Conservation (phyloP, 2,888 invertebrate genomes). For the Microplitis manilae region DNA sequence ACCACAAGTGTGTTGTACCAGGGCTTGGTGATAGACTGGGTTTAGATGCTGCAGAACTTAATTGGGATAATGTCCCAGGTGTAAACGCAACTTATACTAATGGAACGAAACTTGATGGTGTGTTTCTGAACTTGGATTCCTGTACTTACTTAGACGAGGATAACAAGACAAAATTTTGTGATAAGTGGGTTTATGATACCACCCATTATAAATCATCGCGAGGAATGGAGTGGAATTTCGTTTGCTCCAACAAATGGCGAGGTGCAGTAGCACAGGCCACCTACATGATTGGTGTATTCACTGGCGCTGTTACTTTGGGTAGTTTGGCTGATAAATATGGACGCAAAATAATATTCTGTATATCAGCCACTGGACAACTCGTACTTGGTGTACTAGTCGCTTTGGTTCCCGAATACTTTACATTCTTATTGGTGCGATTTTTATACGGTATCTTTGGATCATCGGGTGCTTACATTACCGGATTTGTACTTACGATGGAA, state of each 20-base stretch:
- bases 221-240: constrained; percentile 87
- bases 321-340: constrained; percentile 86
- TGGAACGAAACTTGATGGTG: constrained; percentile 16
- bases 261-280: constrained; percentile 84
- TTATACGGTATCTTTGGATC: constrained; percentile 88
- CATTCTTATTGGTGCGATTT: constrained; percentile 80
- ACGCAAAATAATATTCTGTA: constrained; percentile 84
- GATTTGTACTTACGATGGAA: constrained; percentile 85
- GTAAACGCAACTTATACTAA: constrained; percentile 25
- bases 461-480: constrained; percentile 80
- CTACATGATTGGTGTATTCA: constrained; percentile 88
- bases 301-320: constrained; percentile 84
- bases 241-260: constrained; percentile 86
- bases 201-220: constrained; percentile 82
- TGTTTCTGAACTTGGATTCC: constrained; percentile 71
- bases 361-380: constrained; percentile 83
- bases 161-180: constrained; percentile 71
- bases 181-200: constrained; percentile 81
- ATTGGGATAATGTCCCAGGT: constrained; percentile 43
- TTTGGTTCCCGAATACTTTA: constrained; percentile 83
- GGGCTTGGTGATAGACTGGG: constrained; percentile 40
- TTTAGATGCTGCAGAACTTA: constrained; percentile 34
- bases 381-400: constrained; percentile 79
- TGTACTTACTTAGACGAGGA: constrained; percentile 74
- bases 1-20: constrained; percentile 74